Percentiles rank a stretch among this genome's conserved stretches.
phyloP scores from a whole-genome alignment of 2,113 vertebrate genomes.

The Colinus virginianus region DNA sequence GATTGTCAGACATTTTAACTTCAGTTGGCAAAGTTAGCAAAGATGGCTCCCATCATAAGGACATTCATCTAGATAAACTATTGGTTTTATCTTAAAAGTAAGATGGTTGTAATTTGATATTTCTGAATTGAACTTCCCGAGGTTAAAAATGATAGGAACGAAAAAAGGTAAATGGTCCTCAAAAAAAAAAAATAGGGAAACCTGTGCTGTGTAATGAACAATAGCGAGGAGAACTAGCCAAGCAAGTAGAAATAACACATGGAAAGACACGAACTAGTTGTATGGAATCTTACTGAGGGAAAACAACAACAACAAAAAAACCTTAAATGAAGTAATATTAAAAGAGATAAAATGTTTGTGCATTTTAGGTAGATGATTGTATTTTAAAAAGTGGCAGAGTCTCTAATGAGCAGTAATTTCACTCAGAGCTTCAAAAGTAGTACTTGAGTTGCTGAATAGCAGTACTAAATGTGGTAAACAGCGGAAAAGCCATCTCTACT shows the following conservation, averaged over 20 bases:
- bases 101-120: not conserved
- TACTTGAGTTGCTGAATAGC: conserved; percentile 60
- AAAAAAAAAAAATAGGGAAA: not conserved
- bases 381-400: conserved; percentile 43
- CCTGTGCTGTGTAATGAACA: not conserved
- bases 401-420: conserved; percentile 67
- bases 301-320: not conserved
- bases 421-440: conserved; percentile 65
- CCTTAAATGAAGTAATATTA: conserved; percentile 5
- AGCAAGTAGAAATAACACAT: not conserved
- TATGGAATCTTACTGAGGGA: not conserved
- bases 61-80: conserved; percentile 26
- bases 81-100: conserved; percentile 22
- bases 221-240: not conserved
- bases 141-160: conserved; percentile 18
- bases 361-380: conserved; percentile 44
- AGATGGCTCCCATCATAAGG: not conserved
- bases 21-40: not conserved
- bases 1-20: not conserved
- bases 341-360: conserved; percentile 49
- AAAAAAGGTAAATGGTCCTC: not conserved
- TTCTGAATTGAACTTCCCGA: conserved; percentile 17
- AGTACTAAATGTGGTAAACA: conserved; percentile 56
- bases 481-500: conserved; percentile 35
- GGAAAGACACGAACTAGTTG: not conserved